A percentile compares a stretch with the other conserved stretches of the same genome.
phyloP scores from a whole-genome alignment of 2,113 vertebrate species.

The Rhinogobius similis region DNA sequence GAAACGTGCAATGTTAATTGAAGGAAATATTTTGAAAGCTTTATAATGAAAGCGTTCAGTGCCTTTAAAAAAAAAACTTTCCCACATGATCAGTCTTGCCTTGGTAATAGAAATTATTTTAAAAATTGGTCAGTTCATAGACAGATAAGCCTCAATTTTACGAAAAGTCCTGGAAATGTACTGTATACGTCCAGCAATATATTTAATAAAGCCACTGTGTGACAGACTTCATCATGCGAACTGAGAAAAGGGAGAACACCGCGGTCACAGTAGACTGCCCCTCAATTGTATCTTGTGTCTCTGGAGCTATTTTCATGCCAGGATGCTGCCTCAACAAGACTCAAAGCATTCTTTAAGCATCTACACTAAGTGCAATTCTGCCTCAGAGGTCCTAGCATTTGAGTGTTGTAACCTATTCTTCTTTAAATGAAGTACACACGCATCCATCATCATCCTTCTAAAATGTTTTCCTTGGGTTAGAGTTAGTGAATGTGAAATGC shows the following conservation, averaged over 20 bases:
- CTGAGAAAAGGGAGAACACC: background rate
- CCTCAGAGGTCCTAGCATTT: conserved; percentile 23
- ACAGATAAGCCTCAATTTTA: background rate
- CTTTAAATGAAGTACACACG: conserved; percentile 27
- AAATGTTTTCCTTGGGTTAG: conserved; percentile 22
- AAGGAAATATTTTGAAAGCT: conserved; percentile 19
- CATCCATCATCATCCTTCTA: conserved; percentile 39
- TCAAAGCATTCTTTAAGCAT: conserved; percentile 48
- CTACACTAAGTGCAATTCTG: conserved; percentile 41
- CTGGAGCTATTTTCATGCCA: conserved; percentile 32
- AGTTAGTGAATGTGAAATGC: conserved; percentile 31
- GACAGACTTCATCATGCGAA: conserved; percentile 49
- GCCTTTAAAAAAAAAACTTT: conserved; percentile 38
- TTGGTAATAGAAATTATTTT: conserved; percentile 17
- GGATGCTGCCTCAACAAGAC: conserved; percentile 53
- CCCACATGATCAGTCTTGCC: conserved; percentile 18
- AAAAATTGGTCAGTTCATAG: conserved; percentile 6
- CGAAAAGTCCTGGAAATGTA: conserved; percentile 9
- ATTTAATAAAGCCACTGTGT: conserved; percentile 23
- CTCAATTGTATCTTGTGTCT: conserved; percentile 27
- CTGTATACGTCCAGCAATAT: conserved; percentile 5
- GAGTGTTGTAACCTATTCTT: conserved; percentile 46
- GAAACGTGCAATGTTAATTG: conserved; percentile 33
- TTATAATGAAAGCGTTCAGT: conserved; percentile 34
- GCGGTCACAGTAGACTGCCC: conserved; percentile 33